These are phyloP conservation scores for Limenitis camilla DNA, from an alignment of 2,888 invertebrate genomes.

Conservation along the genomic window DNA sequence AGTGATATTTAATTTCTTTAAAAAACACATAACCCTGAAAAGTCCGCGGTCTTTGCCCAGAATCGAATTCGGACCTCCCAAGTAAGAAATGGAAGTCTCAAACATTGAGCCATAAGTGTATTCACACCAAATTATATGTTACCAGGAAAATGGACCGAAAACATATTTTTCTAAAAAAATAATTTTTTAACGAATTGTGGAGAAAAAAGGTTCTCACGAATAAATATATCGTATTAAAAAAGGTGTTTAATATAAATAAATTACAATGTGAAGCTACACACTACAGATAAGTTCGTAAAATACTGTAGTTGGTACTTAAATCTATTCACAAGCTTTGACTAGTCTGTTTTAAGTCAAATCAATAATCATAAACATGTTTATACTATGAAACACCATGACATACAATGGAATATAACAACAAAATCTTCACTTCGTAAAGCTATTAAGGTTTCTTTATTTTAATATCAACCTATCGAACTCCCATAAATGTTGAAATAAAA, in stretches of 20 bases:
- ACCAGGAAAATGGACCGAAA: no score
- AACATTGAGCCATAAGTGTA: no score
- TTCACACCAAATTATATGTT: no score
- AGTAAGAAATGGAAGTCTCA: no score
- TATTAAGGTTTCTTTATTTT: constrained; percentile 7
- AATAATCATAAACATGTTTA: constrained; percentile 1
- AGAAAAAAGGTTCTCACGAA: neutral
- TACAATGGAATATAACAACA: neutral
- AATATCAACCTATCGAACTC: constrained; percentile 22
- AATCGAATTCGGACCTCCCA: no score
- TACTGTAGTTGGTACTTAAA: constrained; percentile 15
- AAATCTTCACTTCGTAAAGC: neutral
- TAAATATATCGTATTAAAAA: neutral
- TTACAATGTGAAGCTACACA: constrained; percentile 11
- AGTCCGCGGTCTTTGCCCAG: no score
- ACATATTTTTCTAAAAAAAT: no score
- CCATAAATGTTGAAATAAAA: constrained; percentile 47
- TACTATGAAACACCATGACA: constrained; percentile 1
- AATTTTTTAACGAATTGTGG: no score
- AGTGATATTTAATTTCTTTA: no score
- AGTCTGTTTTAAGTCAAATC: constrained; percentile 6
- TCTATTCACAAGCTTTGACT: constrained; percentile 17
- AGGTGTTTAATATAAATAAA: constrained; percentile 21
- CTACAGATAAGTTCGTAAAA: constrained; percentile 15
- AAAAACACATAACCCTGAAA: no score